Percentiles rank a stretch among this genome's conserved stretches.
phyloP scores from a whole-genome alignment of 2,888 invertebrate species.

The Vanessa cardui region DNA sequence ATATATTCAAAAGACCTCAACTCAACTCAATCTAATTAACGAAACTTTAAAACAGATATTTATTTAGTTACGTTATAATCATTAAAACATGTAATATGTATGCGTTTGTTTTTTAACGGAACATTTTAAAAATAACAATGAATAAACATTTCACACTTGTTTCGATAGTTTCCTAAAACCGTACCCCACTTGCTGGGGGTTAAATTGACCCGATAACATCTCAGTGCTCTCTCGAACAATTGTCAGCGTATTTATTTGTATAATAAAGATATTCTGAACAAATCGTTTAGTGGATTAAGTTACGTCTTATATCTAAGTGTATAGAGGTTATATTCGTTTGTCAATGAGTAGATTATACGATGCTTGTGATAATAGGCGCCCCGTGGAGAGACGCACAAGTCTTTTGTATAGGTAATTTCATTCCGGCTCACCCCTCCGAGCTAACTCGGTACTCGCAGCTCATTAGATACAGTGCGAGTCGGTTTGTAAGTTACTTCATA shows the following conservation, averaged over 20 bases:
- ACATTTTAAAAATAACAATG: not conserved
- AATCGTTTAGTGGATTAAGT: slow-evolving; percentile 11
- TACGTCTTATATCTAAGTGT: slow-evolving; percentile 20
- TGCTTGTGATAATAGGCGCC: slow-evolving; percentile 58
- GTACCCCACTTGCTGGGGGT: slow-evolving; percentile 43
- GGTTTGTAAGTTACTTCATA: slow-evolving; percentile 48
- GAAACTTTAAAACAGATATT: too few relatives aligned
- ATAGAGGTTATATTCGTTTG: slow-evolving; percentile 34
- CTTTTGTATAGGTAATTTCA: slow-evolving; percentile 65
- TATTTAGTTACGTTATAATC: too few relatives aligned
- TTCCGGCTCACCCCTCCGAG: slow-evolving; percentile 53
- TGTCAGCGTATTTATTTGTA: slow-evolving; percentile 54
- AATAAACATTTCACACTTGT: not conserved
- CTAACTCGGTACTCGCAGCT: slow-evolving; percentile 51
- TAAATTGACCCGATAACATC: slow-evolving; percentile 61
- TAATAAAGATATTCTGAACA: slow-evolving; percentile 49
- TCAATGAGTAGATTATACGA: slow-evolving; percentile 3
- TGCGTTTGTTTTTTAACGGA: not conserved
- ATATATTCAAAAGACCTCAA: too few relatives aligned
- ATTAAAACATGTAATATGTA: too few relatives aligned
- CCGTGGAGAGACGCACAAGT: slow-evolving; percentile 57
- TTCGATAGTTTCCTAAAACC: slow-evolving; percentile 2
- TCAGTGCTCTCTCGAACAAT: slow-evolving; percentile 45
- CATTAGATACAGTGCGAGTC: slow-evolving; percentile 56
- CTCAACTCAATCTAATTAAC: too few relatives aligned